Conservation (phyloP, 2,113 vertebrate genomes). For the Nesoenas mayeri region DNA sequence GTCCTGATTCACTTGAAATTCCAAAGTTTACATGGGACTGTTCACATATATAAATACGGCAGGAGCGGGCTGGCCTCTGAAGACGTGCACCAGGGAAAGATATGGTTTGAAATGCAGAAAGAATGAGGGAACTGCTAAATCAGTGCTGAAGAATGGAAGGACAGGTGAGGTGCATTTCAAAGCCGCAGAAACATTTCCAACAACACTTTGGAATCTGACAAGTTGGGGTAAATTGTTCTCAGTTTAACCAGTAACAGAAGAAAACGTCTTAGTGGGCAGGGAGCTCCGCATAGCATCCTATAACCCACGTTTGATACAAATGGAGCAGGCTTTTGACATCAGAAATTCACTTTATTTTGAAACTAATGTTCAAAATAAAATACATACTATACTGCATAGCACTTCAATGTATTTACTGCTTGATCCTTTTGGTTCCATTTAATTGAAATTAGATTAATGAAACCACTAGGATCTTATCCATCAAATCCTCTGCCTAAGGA, state of each 20-base stretch:
- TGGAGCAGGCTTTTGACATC: neutral
- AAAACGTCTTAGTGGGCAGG: neutral
- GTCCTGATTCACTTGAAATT: neutral
- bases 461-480: neutral
- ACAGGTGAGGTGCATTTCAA: neutral
- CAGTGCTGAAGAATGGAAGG: neutral
- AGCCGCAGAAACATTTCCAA: neutral
- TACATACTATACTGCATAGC: neutral
- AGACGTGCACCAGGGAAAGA: neutral
- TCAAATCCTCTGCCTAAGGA: neutral
- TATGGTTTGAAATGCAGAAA: neutral
- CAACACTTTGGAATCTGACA: neutral
- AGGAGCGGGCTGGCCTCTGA: neutral
- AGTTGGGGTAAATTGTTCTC: neutral
- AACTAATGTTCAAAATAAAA: neutral
- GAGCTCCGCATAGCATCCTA: neutral
- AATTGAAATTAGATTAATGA: neutral
- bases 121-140: neutral
- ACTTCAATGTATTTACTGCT: neutral
- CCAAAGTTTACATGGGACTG: accelerated
- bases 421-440: neutral
- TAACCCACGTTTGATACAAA: neutral
- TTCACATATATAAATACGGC: accelerated
- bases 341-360: neutral
- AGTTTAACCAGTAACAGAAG: neutral